Base-by-base conservation (phyloP, 2,888 invertebrate species). In the Agrochola lychnidis region DNA sequence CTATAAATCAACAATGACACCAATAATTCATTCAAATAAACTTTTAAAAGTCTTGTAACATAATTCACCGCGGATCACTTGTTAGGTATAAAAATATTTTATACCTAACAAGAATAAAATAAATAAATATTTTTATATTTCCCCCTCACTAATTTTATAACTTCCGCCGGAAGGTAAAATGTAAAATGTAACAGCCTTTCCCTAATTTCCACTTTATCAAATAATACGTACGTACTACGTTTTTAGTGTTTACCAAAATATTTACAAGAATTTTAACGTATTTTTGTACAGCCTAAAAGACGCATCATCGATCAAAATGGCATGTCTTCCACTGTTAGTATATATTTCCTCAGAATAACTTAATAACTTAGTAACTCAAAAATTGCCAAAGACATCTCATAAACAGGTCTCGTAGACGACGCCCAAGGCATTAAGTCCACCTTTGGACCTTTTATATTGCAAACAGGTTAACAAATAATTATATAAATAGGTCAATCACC, bases 131-230 rank as follows among this genome's bases (percentile, higher is more conserved):
- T n/a, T n/a, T n/a, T n/a, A n/a, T n/a, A 69, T 56, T 70, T 42
- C 42, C 61, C 73, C 64, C 51, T 80, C 40, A 59, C 19, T 53
- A 36, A 84, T 70, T 69, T 71, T 51, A 61, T 56, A 51, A 80
- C 84, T 75, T 82, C 82, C 84, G 81, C 82, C 68, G 84, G 81
- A 84, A 81, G 68, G 68, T 75, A 66, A 64, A 69, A 75, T 64
- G 16, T 63, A n/a, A n/a, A n/a, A n/a, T n/a, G n/a, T n/a, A n/a
- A 79, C 16, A 63, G 14, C 53, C 16, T 70, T 57, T 73, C 61
- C 78, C 69, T 22, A 6, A 53, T 61, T 79, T 69, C 14, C 72
- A 57, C 12, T 48, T 69, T 62, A 19, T 5, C 62, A 63, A 63
- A 40, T 42, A 51, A 40, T 67, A 48, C 25, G 3, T 56, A 45